Percentiles rank a stretch among this genome's conserved stretches.
phyloP scores from a whole-genome alignment of 2,113 vertebrate genomes.

The Mastomys natalensis region DNA sequence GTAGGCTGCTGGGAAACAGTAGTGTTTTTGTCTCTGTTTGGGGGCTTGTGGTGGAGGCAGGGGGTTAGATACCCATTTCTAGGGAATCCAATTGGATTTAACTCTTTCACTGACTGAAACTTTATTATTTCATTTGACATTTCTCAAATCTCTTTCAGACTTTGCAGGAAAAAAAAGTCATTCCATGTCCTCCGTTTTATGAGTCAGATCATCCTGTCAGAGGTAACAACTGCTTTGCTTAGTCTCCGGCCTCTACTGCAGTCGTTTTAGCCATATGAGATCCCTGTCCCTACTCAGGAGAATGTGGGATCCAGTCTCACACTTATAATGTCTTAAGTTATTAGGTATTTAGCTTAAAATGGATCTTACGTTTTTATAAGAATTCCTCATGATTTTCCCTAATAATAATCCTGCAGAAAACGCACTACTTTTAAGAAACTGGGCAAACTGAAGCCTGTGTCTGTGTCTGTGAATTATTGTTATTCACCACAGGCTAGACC shows the following conservation, averaged over 20 bases:
- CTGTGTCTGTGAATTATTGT: not conserved
- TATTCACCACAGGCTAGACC: not conserved
- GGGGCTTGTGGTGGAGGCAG: not conserved
- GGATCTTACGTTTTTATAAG: not conserved
- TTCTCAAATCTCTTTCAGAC: slow-evolving; percentile 85
- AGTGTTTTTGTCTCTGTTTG: not conserved
- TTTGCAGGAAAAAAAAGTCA: slow-evolving; percentile 96
- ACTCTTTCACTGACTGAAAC: not conserved
- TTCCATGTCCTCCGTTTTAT: slow-evolving; percentile 95
- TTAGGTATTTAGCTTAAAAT: not conserved
- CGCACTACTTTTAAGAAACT: not conserved
- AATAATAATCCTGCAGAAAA: not conserved
- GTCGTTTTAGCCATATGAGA: not conserved
- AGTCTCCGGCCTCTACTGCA: not conserved
- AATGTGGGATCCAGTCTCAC: not conserved
- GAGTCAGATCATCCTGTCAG: slow-evolving; percentile 94
- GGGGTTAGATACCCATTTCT: not conserved
- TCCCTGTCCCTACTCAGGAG: not conserved
- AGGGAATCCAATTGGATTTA: not conserved
- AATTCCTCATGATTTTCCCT: not conserved
- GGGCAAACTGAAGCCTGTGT: not conserved
- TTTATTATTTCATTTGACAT: slow-evolving; percentile 36
- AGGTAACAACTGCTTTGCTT: slow-evolving; percentile 87
- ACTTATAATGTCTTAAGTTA: not conserved
- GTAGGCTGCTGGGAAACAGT: accelerated